Evolutionary conservation across 2,888 invertebrate genomes (phyloP), one percentile per base, ranked within the genome.

Genomic region (Netelia fuscicornis): DNA sequence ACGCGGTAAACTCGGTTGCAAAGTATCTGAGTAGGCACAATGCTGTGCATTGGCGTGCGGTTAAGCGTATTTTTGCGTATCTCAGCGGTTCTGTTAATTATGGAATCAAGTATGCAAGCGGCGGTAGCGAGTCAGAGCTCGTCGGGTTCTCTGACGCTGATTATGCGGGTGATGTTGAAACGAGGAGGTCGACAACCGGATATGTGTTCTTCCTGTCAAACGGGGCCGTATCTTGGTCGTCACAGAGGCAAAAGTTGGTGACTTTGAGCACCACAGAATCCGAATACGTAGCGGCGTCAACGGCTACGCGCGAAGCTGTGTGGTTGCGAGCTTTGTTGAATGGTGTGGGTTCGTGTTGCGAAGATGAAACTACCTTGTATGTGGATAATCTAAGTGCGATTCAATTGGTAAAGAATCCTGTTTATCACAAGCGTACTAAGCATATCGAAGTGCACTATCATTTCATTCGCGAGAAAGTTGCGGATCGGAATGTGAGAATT

Each of bases 341-440:
- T 17, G 56, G 17, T 20, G 17, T 56, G 8, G 56, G 56, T 20
- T 8, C n/a, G 17, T 58, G 44, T 60, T 42, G 0, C 2, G 25
- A 0, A 25, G 2, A 25, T 1, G 60, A 13, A 9, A 60, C 44
- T 1, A 72, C 23, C 2, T 8, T 60, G 10, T 44, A 42, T 10
- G 60, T 44, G 0, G 72, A 72, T 13, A 72, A 72, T 20, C 72
- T 44, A 23, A 60, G 60, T 9, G 60, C 72, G 0, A 72, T 72
- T 5, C 11, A 20, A 0, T 23, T 72, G 13, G 72, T 60, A 13
- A 44, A 23, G 0, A 72, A 72, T 23, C 72, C 58, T 0, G 60
- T 44, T 8, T 72, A 60, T n/a, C 60, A 60, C 10, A 58, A 23
- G 10, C 2, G 60, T 0, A 58, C 71, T 2, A 10, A 71, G 25